phyloP scores from a whole-genome alignment of 2,113 vertebrate genomes.

The Prunella fulvescens region DNA sequence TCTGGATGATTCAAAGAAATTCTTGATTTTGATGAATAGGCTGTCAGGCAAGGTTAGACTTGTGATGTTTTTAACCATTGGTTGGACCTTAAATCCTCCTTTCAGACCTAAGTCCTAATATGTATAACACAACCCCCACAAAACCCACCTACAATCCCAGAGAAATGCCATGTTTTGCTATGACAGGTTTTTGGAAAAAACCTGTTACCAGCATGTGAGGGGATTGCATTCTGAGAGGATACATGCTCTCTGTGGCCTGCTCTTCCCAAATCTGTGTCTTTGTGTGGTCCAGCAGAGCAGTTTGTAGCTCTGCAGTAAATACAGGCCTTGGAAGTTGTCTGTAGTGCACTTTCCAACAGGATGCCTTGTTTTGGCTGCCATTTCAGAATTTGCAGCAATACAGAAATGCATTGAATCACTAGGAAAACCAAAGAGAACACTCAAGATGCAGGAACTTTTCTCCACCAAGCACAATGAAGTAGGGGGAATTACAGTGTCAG shows the following conservation, averaged over 20 bases:
- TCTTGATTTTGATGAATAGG: constrained; percentile 11
- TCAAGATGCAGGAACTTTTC: not conserved
- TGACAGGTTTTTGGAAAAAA: not conserved
- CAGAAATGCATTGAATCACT: not conserved
- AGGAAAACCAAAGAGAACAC: not conserved
- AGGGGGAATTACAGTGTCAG: not conserved
- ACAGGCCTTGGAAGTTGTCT: not conserved
- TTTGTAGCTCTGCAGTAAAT: not conserved
- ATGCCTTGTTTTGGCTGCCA: not conserved
- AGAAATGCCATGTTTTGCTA: not conserved
- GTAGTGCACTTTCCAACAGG: not conserved
- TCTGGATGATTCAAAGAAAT: constrained; percentile 16
- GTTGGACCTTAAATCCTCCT: not conserved
- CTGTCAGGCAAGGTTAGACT: not conserved
- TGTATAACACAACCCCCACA: accelerated
- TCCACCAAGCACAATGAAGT: not conserved
- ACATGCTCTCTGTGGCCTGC: not conserved
- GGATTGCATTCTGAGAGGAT: not conserved
- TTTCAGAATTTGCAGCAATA: not conserved
- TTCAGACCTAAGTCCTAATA: not conserved
- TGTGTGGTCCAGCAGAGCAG: not conserved
- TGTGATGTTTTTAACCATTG: not conserved
- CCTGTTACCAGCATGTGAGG: not conserved
- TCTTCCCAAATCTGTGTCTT: not conserved
- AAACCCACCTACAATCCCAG: not conserved